Evolutionary conservation across 2,113 vertebrate genomes (phyloP).

Genomic region (Nanorana parkeri): DNA sequence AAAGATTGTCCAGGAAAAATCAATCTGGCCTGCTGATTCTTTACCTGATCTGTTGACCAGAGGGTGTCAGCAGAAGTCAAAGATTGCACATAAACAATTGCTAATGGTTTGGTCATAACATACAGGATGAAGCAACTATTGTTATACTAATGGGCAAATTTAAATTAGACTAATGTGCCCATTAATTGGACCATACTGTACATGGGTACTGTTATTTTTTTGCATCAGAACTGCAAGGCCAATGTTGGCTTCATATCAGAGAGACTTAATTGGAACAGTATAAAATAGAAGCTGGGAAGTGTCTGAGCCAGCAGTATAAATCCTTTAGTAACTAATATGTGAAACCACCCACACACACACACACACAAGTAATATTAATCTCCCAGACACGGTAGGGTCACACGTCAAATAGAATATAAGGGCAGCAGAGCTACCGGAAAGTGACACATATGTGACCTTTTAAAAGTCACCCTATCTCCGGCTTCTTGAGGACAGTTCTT

Average conservation of each 20-base stretch:
- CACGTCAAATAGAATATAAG: constrained; percentile 39
- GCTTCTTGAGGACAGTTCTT: constrained; percentile 27
- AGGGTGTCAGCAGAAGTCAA: too few species aligned
- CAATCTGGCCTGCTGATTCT: too few species aligned
- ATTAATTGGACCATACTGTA: too few species aligned
- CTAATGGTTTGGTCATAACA: too few species aligned
- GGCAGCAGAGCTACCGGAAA: constrained; percentile 22
- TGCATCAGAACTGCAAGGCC: background rate
- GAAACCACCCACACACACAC: constrained; percentile 28
- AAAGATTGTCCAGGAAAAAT: too few species aligned
- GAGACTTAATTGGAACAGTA: constrained; percentile 15
- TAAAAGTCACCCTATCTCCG: constrained; percentile 29
- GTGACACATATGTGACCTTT: constrained; percentile 49
- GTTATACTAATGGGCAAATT: too few species aligned
- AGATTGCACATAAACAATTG: too few species aligned
- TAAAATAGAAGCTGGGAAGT: constrained; percentile 28
- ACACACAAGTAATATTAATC: constrained; percentile 34
- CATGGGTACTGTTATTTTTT: too few species aligned
- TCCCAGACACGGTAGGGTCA: constrained; percentile 17
- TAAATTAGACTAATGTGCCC: too few species aligned
- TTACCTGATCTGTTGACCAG: too few species aligned
- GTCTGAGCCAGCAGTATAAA: background rate
- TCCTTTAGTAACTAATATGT: constrained; percentile 23
- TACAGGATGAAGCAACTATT: too few species aligned
- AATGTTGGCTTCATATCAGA: background rate